Evolutionary conservation across 2,888 invertebrate species (phyloP), one percentile per base, ranked within the genome.

Genomic region (Drosophila percnosoma): DNA sequence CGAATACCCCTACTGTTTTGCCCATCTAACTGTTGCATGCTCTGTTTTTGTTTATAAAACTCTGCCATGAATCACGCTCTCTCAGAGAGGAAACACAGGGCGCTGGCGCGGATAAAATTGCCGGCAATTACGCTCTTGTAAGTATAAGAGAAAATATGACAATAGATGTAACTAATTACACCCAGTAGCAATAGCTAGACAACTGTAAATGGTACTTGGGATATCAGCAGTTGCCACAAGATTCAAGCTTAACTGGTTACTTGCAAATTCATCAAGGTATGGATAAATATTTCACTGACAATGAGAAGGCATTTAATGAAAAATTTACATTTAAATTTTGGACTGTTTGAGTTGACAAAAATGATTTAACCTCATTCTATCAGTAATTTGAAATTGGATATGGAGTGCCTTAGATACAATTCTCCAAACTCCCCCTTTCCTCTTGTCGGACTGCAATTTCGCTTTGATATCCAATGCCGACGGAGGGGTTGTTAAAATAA

Each of bases 11-110:
- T 21, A 52, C 36, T 53, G 13, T 27, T 49, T 13, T 24, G 13
- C 8, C 7, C 55, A 54, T 58, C 69, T 42, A 89, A 73, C 84
- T 84, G 84, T 84, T 84, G 84, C 81, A 73, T 81, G 68, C 59
- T 65, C 54, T 80, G 80, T 73, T 82, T 72, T 69, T 86, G 78
- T 83, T 83, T 80, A 61, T 53, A 51, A 58, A 49, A 34, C 24
- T n/a, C 42, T 49, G 53, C 7, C 4, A 36, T 1, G 42, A 58
- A 31, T 59, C 21, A 10, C 13, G 8, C 49, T 62, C 36, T 42
- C 40, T 11, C 1, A 24, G 49, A 63, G 49, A 63, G 11, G 1
- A 1, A n/a, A 0, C 0, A 24, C 4, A 59, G 5, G 38, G 81
- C 81, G 74, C 42, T 36, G 42, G 42, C 65, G 81, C 89, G 83